Evolutionary conservation across 2,888 invertebrate genomes (phyloP).

Genomic region (Tachina grossa): DNA sequence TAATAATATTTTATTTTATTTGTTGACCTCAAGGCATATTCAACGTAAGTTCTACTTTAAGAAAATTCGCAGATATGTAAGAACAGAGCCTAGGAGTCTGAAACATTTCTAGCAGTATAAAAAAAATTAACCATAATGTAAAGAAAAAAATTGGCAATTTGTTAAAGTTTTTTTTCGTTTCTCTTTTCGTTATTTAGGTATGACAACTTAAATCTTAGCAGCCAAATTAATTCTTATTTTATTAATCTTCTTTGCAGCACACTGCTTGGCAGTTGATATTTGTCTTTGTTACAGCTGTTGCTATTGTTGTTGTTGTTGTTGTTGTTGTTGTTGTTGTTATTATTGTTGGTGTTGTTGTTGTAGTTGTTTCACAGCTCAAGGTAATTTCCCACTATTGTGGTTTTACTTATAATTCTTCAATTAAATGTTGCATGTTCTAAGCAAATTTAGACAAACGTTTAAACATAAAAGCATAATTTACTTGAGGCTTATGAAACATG

Average conservation of each 20-base stretch:
- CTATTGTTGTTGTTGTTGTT: background rate
- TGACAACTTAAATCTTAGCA: slow-evolving; percentile 69
- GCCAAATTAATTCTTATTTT: slow-evolving; percentile 69
- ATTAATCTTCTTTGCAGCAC: slow-evolving; percentile 61
- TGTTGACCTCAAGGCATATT: slow-evolving; percentile 37
- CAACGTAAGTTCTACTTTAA: slow-evolving; percentile 22
- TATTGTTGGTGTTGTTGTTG: background rate
- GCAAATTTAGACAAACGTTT: slow-evolving; percentile 13
- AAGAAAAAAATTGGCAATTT: slow-evolving; percentile 57
- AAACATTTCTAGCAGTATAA: background rate
- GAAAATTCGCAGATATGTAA: background rate
- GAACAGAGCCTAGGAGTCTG: background rate
- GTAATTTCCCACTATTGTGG: slow-evolving; percentile 45
- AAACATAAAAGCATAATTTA: background rate
- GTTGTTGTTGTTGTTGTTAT: background rate
- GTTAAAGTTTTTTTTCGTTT: slow-evolving; percentile 41
- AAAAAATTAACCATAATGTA: background rate
- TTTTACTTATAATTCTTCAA: slow-evolving; percentile 20
- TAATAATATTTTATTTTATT: slow-evolving; percentile 64
- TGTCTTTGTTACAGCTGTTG: slow-evolving; percentile 25
- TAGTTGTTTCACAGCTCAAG: slow-evolving; percentile 43
- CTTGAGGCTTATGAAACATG: no score
- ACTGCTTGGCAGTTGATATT: slow-evolving; percentile 11
- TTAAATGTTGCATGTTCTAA: slow-evolving; percentile 54
- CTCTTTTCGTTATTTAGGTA: slow-evolving; percentile 34